Base-by-base conservation (phyloP, 23 tunicate species). In the Trididemnum miniatum region DNA sequence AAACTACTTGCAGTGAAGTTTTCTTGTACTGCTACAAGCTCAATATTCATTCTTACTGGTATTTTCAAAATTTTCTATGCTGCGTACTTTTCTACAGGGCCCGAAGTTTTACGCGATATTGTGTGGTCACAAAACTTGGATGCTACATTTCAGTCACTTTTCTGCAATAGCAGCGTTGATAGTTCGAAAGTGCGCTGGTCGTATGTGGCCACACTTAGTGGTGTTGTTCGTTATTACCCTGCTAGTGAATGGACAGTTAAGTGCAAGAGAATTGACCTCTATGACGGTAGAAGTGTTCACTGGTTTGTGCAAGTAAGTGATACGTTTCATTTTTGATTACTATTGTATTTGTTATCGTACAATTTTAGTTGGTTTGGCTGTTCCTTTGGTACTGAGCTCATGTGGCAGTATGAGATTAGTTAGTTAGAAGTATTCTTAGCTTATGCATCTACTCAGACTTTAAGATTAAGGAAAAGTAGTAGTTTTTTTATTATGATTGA, bases 271-370 rank as follows among this genome's bases (percentile, higher is more conserved):
- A 31, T 77, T 37, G 91, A 87, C 52, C 65, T 89, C 20, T 83
- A 50, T 32, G 95, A 90, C 37, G 77, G 78, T 4, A 35, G 89
- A 2, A 71, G 65, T 22, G 33, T 60, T 27, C 76, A 75, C 2
- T 91, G 97, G 97, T 91, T 80, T 82, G 75, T 91, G 24, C 86
- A 86, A 84, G 97, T 91, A 24, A 51, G 65, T 62, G 12, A 9
- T 39, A 76, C 69, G 57, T 9, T 9, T 49, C 57, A 18, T 9
- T 49, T 49, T 49, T 49, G 57, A 12, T 9, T 12, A 49, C 18
- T 49, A 9, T 49, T 18, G 18, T 9, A n/a, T n/a, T n/a, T n/a
- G n/a, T n/a, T n/a, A n/a, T n/a, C n/a, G n/a, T n/a, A n/a, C n/a
- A n/a, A n/a, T n/a, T n/a, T n/a, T n/a, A n/a, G n/a, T n/a, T n/a